These are phyloP conservation scores for Oopsacas minuta DNA, from an alignment of 37 sponge, comb jelly and placozoan species.

Conservation along the genomic window DNA sequence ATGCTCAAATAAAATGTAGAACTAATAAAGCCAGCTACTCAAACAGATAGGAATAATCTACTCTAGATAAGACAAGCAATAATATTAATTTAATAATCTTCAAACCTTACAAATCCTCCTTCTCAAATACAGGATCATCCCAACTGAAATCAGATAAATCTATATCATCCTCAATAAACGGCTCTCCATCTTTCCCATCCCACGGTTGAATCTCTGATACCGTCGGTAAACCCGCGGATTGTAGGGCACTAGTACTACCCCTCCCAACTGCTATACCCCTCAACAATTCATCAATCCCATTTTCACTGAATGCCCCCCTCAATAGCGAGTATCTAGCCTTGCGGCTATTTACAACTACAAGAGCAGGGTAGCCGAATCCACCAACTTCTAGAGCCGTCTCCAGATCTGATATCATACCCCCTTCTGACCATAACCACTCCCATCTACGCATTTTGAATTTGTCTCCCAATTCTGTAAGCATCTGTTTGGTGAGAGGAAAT, in stretches of 20 bases:
- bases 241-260: conserved; percentile 33
- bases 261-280: conserved; percentile 30
- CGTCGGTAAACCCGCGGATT: conserved; percentile 41
- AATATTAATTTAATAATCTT: neutral
- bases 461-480: conserved; percentile 33
- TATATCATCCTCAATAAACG: neutral
- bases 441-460: conserved; percentile 74
- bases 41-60: too few relatives aligned
- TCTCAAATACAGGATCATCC: neutral
- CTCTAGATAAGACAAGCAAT: too few relatives aligned
- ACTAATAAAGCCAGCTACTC: too few relatives aligned
- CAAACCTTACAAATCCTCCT: neutral
- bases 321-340: conserved; percentile 57
- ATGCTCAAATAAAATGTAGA: too few relatives aligned
- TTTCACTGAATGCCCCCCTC: conserved; percentile 57
- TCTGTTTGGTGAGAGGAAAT: too few relatives aligned
- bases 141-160: conserved; percentile 14
- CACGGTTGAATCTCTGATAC: conserved; percentile 50
- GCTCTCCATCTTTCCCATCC: conserved; percentile 98
- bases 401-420: conserved; percentile 40
- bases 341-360: conserved; percentile 55
- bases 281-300: conserved; percentile 63
- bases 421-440: conserved; percentile 91
- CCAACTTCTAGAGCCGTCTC: conserved; percentile 76
- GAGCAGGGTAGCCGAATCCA: conserved; percentile 96